These are phyloP conservation scores for Euplexia lucipara DNA, from an alignment of 2,888 invertebrate genomes.

Conservation along the genomic window DNA sequence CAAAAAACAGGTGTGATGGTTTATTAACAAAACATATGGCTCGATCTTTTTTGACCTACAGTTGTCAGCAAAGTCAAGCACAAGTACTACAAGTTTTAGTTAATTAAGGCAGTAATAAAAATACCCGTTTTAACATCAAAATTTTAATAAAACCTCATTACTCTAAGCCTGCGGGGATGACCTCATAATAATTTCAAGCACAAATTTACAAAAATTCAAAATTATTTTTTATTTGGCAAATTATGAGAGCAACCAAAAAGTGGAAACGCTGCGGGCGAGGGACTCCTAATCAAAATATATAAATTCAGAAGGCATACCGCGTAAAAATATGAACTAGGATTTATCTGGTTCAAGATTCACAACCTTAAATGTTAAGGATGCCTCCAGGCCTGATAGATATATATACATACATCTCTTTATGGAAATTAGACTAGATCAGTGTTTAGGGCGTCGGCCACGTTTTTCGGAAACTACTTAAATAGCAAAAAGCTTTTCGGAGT, in stretches of 20 bases:
- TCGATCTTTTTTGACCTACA: background rate
- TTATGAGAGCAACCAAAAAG: conserved; percentile 7
- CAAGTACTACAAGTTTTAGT: conserved; percentile 10
- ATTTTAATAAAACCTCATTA: conserved; percentile 43
- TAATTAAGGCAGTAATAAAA: conserved; percentile 3
- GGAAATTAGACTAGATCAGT: background rate
- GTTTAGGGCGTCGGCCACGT: background rate
- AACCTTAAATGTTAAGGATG: conserved; percentile 21
- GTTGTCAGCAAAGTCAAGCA: background rate
- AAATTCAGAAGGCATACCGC: conserved; percentile 19
- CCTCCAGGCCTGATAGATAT: conserved; percentile 21
- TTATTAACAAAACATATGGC: background rate
- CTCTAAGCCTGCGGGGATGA: conserved; percentile 11
- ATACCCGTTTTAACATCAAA: conserved; percentile 2
- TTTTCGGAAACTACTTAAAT: no score
- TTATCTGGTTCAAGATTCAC: conserved; percentile 25
- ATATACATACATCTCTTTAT: background rate
- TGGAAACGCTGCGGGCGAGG: conserved; percentile 32
- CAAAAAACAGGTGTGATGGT: no score
- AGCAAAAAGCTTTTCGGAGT: no score
- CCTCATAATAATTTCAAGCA: background rate
- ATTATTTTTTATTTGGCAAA: conserved; percentile 32
- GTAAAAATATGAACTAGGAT: conserved; percentile 26
- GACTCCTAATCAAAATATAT: conserved; percentile 43
- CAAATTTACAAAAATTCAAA: conserved; percentile 21